Evolutionary conservation across 2,888 invertebrate genomes (phyloP).

Genomic region (Thecophora atra): DNA sequence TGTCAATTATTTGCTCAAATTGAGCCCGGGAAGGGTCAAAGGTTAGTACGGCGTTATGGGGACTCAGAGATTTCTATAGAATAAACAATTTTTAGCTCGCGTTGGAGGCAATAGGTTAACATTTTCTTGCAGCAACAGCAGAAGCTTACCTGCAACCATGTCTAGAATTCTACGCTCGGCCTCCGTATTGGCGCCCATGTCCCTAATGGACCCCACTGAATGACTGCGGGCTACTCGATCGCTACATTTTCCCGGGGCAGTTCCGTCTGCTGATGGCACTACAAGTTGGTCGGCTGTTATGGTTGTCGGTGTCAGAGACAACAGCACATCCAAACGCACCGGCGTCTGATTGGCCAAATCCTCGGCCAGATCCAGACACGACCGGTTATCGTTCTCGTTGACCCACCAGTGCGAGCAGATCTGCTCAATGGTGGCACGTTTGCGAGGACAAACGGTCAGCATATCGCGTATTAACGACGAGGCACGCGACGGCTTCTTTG

Average conservation of each 20-base stretch:
- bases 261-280: constrained; percentile 70
- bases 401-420: constrained; percentile 99
- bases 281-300: constrained; percentile 78
- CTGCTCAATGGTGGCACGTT: constrained; percentile 90
- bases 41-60: too few relatives aligned
- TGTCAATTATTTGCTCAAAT: too few relatives aligned
- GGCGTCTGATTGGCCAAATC: constrained; percentile 91
- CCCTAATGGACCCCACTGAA: constrained; percentile 79
- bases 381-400: constrained; percentile 83
- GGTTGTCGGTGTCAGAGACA: constrained; percentile 86
- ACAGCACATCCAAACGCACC: constrained; percentile 84
- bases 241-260: constrained; percentile 66
- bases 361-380: constrained; percentile 86
- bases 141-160: constrained; percentile 70
- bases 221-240: constrained; percentile 71
- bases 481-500: constrained; percentile 91
- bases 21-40: too few relatives aligned
- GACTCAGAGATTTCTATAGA: too few relatives aligned
- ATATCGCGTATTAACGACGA: constrained; percentile 94
- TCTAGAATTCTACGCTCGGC: constrained; percentile 79
- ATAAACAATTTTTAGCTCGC: neutral
- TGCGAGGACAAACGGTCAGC: constrained; percentile 90
- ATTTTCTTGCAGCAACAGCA: neutral
- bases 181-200: constrained; percentile 74
- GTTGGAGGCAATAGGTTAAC: neutral